Conservation (phyloP, 2,888 invertebrate species). For the Trilocha varians region DNA sequence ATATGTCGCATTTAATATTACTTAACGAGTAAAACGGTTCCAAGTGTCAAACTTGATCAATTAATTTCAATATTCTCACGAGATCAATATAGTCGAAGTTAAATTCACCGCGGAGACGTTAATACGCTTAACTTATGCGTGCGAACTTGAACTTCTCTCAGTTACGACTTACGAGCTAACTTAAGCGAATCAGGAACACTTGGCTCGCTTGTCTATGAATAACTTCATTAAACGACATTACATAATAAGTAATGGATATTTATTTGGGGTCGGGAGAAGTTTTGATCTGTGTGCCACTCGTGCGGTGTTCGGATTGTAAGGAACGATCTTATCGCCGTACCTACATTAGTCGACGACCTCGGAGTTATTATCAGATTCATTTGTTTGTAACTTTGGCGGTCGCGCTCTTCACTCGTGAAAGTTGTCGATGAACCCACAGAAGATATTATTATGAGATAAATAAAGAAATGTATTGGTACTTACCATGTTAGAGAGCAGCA, state of each 20-base stretch:
- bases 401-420: constrained; percentile 35
- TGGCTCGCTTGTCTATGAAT: constrained; percentile 30
- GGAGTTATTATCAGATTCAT: constrained; percentile 52
- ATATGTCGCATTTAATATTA: constrained; percentile 6
- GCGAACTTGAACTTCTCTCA: constrained; percentile 46
- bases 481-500: constrained; percentile 74
- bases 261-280: constrained; percentile 32
- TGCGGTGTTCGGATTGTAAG: constrained; percentile 25
- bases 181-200: constrained; percentile 41
- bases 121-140: constrained; percentile 57
- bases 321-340: constrained; percentile 38
- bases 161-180: constrained; percentile 49
- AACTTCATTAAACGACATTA: constrained; percentile 33
- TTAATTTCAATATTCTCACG: constrained; percentile 42
- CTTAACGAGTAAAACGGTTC: constrained; percentile 18
- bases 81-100: constrained; percentile 46
- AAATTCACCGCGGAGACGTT: constrained; percentile 45
- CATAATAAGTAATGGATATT: constrained; percentile 48
- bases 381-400: constrained; percentile 42
- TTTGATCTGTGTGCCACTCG: constrained; percentile 29
- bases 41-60: constrained; percentile 32
- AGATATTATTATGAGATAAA: constrained; percentile 26
- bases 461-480: constrained; percentile 35
- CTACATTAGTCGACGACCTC: constrained; percentile 38
- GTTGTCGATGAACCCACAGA: constrained; percentile 28